These are phyloP conservation scores for Macrochelys suwanniensis DNA, from an alignment of 2,797 vertebrate genomes.

Conservation along the genomic window DNA sequence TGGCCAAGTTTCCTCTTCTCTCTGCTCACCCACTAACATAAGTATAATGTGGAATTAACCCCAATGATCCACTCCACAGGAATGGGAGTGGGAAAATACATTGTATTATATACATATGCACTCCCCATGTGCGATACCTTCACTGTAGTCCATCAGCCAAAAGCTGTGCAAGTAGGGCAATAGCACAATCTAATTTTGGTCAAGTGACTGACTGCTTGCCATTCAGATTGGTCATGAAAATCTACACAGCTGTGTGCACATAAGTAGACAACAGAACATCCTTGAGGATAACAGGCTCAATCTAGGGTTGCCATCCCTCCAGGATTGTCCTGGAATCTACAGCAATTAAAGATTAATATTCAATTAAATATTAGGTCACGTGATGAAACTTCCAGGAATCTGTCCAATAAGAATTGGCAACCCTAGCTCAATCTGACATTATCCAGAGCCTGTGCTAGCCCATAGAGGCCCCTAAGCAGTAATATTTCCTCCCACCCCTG, in stretches of 20 bases:
- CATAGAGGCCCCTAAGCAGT: neutral
- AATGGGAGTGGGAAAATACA: neutral
- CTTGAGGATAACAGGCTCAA: accelerated
- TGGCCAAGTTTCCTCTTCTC: neutral
- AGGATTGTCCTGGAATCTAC: too few species aligned
- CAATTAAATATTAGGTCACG: too few species aligned
- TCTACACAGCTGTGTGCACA: accelerated
- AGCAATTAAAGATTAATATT: too few species aligned
- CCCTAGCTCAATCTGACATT: neutral
- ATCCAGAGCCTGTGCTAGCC: neutral
- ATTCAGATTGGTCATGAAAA: neutral
- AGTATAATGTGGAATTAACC: neutral
- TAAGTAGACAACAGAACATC: neutral
- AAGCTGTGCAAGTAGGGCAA: neutral
- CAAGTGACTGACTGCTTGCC: neutral
- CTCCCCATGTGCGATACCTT: neutral
- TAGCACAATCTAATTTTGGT: accelerated
- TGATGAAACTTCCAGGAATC: too few species aligned
- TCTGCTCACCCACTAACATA: neutral
- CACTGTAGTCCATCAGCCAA: neutral
- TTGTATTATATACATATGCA: neutral
- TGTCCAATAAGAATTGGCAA: too few species aligned
- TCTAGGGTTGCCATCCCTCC: too few species aligned
- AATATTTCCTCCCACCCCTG: neutral
- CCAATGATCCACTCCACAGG: neutral